phyloP scores from a whole-genome alignment of 2,113 vertebrate species.

The Thymallus thymallus region DNA sequence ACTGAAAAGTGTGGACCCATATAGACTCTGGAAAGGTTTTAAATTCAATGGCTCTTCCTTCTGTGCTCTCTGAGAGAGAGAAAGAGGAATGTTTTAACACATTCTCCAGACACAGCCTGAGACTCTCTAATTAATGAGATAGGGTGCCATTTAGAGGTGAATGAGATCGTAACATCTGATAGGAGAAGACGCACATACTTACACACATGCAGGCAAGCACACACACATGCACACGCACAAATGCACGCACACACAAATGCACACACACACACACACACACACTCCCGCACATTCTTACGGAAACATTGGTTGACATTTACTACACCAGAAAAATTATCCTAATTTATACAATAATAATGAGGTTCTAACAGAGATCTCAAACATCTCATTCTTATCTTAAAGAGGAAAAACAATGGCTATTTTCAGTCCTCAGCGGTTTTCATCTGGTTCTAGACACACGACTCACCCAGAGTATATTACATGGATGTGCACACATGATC shows the following conservation, averaged over 20 bases:
- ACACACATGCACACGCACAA: not conserved
- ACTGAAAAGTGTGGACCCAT: no score
- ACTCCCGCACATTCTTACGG: constrained; percentile 2
- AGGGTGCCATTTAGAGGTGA: constrained; percentile 16
- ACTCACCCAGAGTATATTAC: constrained; percentile 50
- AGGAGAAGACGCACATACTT: not conserved
- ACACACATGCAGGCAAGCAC: no score
- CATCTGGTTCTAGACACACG: constrained; percentile 45
- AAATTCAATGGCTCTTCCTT: not conserved
- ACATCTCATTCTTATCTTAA: constrained; percentile 29
- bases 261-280: not conserved
- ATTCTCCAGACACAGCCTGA: constrained; percentile 3
- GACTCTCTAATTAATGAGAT: constrained; percentile 38
- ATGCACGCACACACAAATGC: not conserved
- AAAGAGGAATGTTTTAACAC: constrained; percentile 30
- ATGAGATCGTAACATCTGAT: not conserved
- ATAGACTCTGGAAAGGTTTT: no score
- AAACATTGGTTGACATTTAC: constrained; percentile 45
- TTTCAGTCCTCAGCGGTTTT: constrained; percentile 41
- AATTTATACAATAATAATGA: constrained; percentile 41
- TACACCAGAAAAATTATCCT: not conserved
- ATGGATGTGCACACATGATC: constrained; percentile 44
- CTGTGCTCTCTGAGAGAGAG: not conserved
- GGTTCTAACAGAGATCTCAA: not conserved
- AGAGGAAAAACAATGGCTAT: constrained; percentile 26